Evolutionary conservation across 2,888 invertebrate genomes (phyloP), one percentile per base, ranked within the genome.

Genomic region (Cheilosia impressa): DNA sequence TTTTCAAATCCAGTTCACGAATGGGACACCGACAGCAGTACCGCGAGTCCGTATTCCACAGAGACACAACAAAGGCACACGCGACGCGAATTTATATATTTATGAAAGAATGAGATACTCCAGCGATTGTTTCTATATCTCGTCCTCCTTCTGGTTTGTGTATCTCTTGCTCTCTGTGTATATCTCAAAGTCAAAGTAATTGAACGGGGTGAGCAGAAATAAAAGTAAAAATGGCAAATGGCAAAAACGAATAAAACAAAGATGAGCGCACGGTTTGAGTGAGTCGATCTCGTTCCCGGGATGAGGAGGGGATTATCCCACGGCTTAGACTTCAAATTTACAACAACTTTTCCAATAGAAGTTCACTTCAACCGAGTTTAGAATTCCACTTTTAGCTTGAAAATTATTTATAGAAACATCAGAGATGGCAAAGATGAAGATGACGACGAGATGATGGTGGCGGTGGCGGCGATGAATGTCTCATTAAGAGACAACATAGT

Each of bases 121-220:
- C 45, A 77, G 57, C 66, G 60, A 58, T 58, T 65, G 55, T 53
- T 69, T 62, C 17, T 69, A 19, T 69, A 15, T 53, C 66, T 52
- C 31, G 38, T 50, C 53, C 62, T 22, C 38, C 13, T 50, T 41
- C 34, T 66, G 62, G 38, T 10, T 69, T 27, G 43, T 45, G 66
- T 73, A 50, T 63, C 68, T 80, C 65, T 57, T 58, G 34, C 55
- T 27, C 68, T 53, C 43, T 71, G 75, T 76, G 38, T 85, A 43
- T 81, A 72, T 81, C 81, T 85, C 85, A 85, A 85, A 85, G 85
- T 85, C 85, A 85, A 85, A 85, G 85, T 85, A 85, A 85, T 85
- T 85, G 81, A 85, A 81, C 60, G 66, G 73, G 66, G 47, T 19
- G 47, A 47, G 19, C 19, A 52, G 22, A 15, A 50, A 50, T 15